Base-by-base conservation (phyloP, 2,888 invertebrate species). In the Eupithecia exiguata region DNA sequence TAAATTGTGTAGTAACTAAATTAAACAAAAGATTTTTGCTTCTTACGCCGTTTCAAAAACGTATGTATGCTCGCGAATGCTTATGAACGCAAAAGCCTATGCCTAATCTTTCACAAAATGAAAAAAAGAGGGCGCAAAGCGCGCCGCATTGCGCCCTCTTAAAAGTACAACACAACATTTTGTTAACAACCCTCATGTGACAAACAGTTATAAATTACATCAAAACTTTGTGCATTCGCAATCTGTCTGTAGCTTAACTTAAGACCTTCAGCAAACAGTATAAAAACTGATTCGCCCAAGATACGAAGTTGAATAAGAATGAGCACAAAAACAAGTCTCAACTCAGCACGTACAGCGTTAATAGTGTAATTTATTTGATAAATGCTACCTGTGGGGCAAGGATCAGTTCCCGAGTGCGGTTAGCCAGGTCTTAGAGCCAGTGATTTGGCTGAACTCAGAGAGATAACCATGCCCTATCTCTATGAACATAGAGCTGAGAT, bases 351-450 rank as follows among this genome's bases (percentile, higher is more conserved):
- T 68, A 70, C 69, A 74, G 43, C 53, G 53, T 75, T n/a, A 74
- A 75, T 72, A 73, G 74, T 76, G 76, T 71, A 72, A 76, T 78
- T 74, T 78, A 70, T 73, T 76, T 78, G 78, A 78, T 78, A 74
- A 76, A 78, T 78, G 70, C 72, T 70, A 78, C 76, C 76, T 72
- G 65, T 43, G 72, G 70, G 69, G 46, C 58, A 58, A 69, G 46
- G 68, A 74, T 69, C 66, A 72, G 68, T 67, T 63, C 69, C 68
- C 69, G 72, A 71, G 61, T 38, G 38, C 65, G 67, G 68, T 65
- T 68, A 74, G 53, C 71, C 21, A 43, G 21, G 67, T 7, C 63
- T n/a, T 38, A 21, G 16, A 18, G 18, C 38, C 21, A 38, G 35
- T 58, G 58, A 25, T 58, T 58, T 58, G 25, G 58, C 10, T 58